Base-by-base conservation (phyloP, 2,797 vertebrate genomes). In the Epinephelus awoara region DNA sequence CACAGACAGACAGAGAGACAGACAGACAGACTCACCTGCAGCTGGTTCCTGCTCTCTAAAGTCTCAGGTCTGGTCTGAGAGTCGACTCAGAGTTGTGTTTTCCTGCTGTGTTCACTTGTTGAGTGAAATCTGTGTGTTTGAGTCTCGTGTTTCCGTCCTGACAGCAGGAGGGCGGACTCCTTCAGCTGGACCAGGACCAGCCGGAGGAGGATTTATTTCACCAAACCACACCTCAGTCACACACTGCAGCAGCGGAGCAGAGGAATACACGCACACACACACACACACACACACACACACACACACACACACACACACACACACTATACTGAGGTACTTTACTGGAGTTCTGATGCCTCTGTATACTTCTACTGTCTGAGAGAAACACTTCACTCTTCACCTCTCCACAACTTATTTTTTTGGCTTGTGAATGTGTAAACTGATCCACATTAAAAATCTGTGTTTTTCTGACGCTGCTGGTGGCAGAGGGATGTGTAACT, bases 161-260 rank as follows among this genome's bases (percentile, higher is more conserved):
- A 70, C 79, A 52, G 71, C 59, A 65, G 56, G 84, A 84, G 56
- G 79, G 84, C 34, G 79, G 76, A 34, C 56, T 73, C 29, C 59
- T 38, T 12, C 49, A 59, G 47, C 77, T 67, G 82, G 57, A 85
- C 79, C 61, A 12, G 75, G 62, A 83, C 66, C 76, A 79, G 69
- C n/a, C 49, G 27, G 47, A 72, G 49, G 29, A 72, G 44, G 71
- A 51, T 8, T 34, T 34, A 34, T 1, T 66, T 21, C 47, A 51
- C 44, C 23, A 77, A 19, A 67, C 64, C 77, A 69, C 54, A 66
- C 63, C 74, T 77, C 72, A 68, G 70, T 6, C 40, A 71, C 19
- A 17, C 12, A 61, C 11, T 11, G 5, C 18, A 19, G 34, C 40
- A 42, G 40, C 40, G 3, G 40, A 42, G 9, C 9, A 11, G 9